A percentile compares a stretch with the other conserved stretches of the same genome.
Evolutionary conservation across 2,113 vertebrate species (phyloP).

Genomic region (Xenotilapia longispinis): DNA sequence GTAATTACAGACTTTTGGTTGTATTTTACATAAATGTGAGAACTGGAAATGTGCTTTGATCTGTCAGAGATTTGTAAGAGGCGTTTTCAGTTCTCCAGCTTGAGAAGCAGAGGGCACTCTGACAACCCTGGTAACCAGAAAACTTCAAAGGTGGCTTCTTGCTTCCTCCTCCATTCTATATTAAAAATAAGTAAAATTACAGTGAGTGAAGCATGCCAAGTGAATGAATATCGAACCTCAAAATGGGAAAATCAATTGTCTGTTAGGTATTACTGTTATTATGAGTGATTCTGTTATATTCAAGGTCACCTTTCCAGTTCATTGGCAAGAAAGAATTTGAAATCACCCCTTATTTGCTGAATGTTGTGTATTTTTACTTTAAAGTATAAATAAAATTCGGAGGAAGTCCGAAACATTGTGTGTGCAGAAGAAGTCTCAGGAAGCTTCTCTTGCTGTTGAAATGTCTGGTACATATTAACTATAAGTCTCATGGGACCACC

Average conservation of each 20-base stretch:
- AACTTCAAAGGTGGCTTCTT: background rate
- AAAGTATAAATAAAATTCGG: background rate
- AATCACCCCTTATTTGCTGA: background rate
- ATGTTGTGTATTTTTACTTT: background rate
- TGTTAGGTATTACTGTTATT: background rate
- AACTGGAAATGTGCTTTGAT: background rate
- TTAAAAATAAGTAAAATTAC: background rate
- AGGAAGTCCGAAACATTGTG: background rate
- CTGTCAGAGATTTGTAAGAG: background rate
- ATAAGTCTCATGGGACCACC: background rate
- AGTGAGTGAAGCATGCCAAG: background rate
- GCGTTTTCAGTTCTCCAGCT: background rate
- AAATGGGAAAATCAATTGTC: background rate
- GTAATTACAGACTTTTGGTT: background rate
- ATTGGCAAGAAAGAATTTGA: background rate
- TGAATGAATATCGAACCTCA: rapidly evolving
- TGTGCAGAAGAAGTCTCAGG: background rate
- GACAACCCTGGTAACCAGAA: background rate
- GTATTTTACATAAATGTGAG: background rate
- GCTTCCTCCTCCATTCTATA: background rate
- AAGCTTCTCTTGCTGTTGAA: background rate
- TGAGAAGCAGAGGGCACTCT: background rate
- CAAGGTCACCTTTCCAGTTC: background rate
- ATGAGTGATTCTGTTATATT: background rate
- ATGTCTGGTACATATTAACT: background rate